Percentiles rank a stretch among this genome's conserved stretches.
These are phyloP conservation scores for Tenthredo amoena DNA, from an alignment of 2,888 invertebrate species.

Conservation along the genomic window DNA sequence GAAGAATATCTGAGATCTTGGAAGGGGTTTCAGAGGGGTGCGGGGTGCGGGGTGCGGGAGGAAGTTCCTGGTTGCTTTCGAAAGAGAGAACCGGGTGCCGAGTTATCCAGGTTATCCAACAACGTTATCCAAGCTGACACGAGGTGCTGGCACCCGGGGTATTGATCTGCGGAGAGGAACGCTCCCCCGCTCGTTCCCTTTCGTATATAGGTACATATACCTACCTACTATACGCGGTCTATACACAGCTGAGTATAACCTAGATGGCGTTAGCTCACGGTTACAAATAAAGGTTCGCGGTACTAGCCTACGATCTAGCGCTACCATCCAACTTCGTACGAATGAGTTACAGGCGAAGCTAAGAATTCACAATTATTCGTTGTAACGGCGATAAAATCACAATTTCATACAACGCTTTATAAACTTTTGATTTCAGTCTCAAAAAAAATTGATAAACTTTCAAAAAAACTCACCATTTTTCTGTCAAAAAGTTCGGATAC, in stretches of 20 bases:
- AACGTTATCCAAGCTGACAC: constrained; percentile 52
- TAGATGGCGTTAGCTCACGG: constrained; percentile 11
- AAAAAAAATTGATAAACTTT: no score
- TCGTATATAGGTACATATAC: neutral
- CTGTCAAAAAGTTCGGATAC: no score
- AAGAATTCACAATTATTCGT: no score
- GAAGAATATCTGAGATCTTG: neutral
- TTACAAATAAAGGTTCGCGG: neutral
- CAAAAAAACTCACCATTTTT: no score
- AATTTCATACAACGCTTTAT: no score
- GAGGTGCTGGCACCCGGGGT: constrained; percentile 49
- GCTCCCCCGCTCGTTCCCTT: constrained; percentile 5
- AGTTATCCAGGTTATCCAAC: constrained; percentile 49
- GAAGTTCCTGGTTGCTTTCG: neutral
- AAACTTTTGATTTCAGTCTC: no score
- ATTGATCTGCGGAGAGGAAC: constrained; percentile 50
- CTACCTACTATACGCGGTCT: neutral
- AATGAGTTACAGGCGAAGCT: no score
- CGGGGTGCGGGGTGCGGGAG: neutral
- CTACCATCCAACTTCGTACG: no score
- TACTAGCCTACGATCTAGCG: neutral
- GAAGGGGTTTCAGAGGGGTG: neutral
- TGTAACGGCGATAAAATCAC: no score
- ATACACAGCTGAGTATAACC: neutral
- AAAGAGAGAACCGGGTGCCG: constrained; percentile 24